Percentiles rank a stretch among this genome's conserved stretches.
phyloP scores from a whole-genome alignment of 2,888 invertebrate genomes.

The Priocnemis perturbator region DNA sequence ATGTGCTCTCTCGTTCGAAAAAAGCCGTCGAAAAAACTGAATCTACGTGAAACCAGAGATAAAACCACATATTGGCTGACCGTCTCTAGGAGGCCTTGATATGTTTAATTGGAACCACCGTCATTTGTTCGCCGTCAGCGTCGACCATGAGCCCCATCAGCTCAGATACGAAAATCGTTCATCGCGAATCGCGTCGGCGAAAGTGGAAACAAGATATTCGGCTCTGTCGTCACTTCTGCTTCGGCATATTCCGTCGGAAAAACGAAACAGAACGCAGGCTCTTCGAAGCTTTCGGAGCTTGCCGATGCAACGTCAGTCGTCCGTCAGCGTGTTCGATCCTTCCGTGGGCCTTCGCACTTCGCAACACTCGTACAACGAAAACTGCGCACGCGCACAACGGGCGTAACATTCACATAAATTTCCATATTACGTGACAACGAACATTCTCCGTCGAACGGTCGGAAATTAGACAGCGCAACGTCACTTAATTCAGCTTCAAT shows the following conservation, averaged over 20 bases:
- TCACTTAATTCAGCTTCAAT: too few relatives aligned
- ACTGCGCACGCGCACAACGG: too few relatives aligned
- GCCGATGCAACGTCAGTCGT: background rate
- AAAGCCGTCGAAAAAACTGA: conserved; percentile 62
- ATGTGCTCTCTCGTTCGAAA: conserved; percentile 35
- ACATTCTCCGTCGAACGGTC: too few relatives aligned
- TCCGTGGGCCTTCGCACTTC: conserved; percentile 32
- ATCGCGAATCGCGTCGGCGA: background rate
- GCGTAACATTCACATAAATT: too few relatives aligned
- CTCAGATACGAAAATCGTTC: background rate
- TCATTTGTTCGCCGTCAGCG: conserved; percentile 24
- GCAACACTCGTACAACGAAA: background rate
- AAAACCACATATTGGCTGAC: conserved; percentile 61
- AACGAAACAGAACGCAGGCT: too few relatives aligned
- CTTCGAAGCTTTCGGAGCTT: background rate
- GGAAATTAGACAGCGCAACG: too few relatives aligned
- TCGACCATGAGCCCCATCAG: background rate
- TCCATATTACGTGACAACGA: too few relatives aligned
- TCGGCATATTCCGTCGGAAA: too few relatives aligned
- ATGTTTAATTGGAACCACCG: conserved; percentile 67
- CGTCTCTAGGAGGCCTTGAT: conserved; percentile 62
- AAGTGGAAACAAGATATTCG: too few relatives aligned
- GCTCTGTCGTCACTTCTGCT: too few relatives aligned
- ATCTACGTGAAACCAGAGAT: conserved; percentile 58
- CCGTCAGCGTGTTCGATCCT: conserved; percentile 10